Evolutionary conservation across 1,140 invertebrate genomes (phyloP), one percentile per base, ranked within the genome.

Genomic region (Papilio aristodemus): DNA sequence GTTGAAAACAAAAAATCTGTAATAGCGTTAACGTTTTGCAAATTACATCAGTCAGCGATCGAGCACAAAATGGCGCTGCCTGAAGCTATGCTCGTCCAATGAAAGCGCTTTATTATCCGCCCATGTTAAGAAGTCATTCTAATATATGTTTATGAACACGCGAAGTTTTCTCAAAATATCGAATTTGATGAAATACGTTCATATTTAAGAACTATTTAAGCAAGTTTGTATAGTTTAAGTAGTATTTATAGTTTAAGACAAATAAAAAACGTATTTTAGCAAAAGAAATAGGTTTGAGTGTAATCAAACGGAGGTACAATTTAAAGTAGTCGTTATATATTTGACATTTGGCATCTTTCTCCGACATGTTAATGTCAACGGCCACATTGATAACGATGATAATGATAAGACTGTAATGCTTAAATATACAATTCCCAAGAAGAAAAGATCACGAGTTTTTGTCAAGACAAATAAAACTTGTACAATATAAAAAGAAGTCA

Each of bases 41-140:
- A 70, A 76, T 88, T 91, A 82, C 84, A 85, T 86, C 85, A 89
- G 77, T 82, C 80, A 86, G 86, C 86, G 72, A 71, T 76, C 67
- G 69, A 64, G 79, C 71, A 89, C 89, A 91, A 91, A 91, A 91
- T 91, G 89, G 89, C 89, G 89, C 82, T 88, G 78, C 73, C 72
- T 74, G 69, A 72, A 70, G 68, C 70, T 62, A 66, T 46, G 64
- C 67, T 68, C 71, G 74, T 80, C 77, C 80, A 77, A 76, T 83
- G 75, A 77, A 89, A 90, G 88, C 89, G 87, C 85, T 89, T 86
- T 87, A 89, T 83, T 84, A 91, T 43, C 72, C 82, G 80, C 82
- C 81, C 79, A 71, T 80, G 74, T 81, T 67, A 17, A 63, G 32
- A 67, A 77, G 63, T 36, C 19, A 22, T 19, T 25, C 38, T n/a